Evolutionary conservation across 2,888 invertebrate genomes (phyloP).

Genomic region (Hipparchia semele): DNA sequence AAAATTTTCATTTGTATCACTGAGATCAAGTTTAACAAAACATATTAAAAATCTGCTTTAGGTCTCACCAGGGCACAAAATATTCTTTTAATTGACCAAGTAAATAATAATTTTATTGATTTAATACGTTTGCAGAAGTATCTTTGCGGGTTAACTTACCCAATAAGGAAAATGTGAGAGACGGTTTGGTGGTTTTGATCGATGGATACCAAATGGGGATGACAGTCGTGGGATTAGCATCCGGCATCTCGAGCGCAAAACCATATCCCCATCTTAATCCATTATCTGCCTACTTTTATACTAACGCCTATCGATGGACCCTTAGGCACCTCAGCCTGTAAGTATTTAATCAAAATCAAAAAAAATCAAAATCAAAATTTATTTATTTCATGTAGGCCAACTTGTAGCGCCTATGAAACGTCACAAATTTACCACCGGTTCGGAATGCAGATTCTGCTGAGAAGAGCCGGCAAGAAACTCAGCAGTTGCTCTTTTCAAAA

Average conservation of each 20-base stretch:
- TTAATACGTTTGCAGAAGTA: slow-evolving; percentile 45
- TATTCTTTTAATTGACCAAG: not conserved
- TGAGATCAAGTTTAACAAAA: too few relatives aligned
- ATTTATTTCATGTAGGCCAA: too few relatives aligned
- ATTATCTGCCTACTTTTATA: slow-evolving; percentile 56
- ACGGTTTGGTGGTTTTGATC: slow-evolving; percentile 54
- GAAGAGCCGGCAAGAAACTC: too few relatives aligned
- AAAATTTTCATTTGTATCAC: too few relatives aligned
- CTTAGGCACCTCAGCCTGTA: slow-evolving; percentile 62
- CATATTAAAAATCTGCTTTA: too few relatives aligned
- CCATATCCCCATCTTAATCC: slow-evolving; percentile 55
- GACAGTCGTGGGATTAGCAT: slow-evolving; percentile 53
- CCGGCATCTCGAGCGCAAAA: slow-evolving; percentile 47
- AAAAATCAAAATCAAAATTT: too few relatives aligned
- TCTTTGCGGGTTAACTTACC: slow-evolving; percentile 41
- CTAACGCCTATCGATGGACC: slow-evolving; percentile 61
- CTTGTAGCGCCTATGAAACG: too few relatives aligned
- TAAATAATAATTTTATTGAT: not conserved
- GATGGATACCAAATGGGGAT: slow-evolving; percentile 58
- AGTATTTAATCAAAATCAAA: slow-evolving; percentile 48
- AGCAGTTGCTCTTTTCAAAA: too few relatives aligned
- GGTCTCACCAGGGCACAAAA: not conserved
- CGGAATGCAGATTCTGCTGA: too few relatives aligned
- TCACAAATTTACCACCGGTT: too few relatives aligned
- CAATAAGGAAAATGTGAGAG: slow-evolving; percentile 44